These are phyloP conservation scores for Desmophyllum pertusum DNA, from an alignment of 92 coral and sea anemone species.

Conservation along the genomic window DNA sequence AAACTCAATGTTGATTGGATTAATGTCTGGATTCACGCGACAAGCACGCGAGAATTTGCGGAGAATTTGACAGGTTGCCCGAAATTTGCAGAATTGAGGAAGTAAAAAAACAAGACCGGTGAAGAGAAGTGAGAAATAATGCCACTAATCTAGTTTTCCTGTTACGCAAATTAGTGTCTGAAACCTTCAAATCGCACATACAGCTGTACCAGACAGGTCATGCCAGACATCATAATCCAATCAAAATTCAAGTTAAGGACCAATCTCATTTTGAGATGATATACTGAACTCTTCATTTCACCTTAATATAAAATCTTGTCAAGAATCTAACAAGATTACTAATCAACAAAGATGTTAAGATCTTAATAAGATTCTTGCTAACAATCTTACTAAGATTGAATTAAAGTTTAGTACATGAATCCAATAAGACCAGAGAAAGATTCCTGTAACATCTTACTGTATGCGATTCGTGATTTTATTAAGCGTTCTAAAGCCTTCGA, in stretches of 20 bases:
- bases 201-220: neutral
- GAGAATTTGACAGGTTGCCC: too few species aligned
- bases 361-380: neutral
- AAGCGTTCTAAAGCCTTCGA: too few species aligned
- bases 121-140: neutral
- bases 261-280: neutral
- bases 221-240: neutral
- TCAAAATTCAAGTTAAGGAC: neutral
- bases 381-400: neutral
- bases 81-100: too few species aligned
- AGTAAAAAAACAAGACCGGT: neutral
- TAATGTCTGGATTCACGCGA: neutral
- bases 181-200: neutral
- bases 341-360: neutral
- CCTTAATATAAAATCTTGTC: too few species aligned
- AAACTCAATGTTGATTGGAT: neutral
- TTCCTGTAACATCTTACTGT: too few species aligned
- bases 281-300: too few species aligned
- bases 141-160: neutral
- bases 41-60: too few species aligned
- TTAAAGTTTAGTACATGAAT: neutral
- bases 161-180: too few species aligned
- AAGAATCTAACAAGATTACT: neutral
- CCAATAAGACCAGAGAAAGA: too few species aligned
- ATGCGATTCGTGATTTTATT: too few species aligned